Percentiles rank a stretch among this genome's conserved stretches.
These are phyloP conservation scores for Talpa occidentalis DNA, from an alignment of 2,113 vertebrate species.

Conservation along the genomic window DNA sequence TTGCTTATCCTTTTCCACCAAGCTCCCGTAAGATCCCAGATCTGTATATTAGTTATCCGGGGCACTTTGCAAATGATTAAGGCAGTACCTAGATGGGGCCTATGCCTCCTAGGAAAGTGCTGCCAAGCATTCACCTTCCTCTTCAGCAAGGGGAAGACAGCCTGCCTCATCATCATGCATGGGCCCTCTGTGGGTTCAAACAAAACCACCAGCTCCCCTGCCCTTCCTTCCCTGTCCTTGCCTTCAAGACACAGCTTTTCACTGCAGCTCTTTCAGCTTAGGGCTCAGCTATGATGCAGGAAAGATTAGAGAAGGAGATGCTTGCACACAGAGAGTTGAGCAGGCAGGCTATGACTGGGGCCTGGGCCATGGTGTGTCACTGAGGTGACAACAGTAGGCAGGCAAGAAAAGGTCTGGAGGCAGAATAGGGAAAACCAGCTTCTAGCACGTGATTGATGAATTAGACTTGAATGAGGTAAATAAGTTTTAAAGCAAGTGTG, in stretches of 20 bases:
- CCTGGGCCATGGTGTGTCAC: background rate
- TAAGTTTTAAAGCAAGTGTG: background rate
- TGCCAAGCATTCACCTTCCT: background rate
- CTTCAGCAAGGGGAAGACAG: background rate
- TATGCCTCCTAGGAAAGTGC: background rate
- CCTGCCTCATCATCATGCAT: background rate
- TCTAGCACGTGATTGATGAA: background rate
- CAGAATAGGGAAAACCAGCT: background rate
- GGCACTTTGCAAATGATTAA: background rate
- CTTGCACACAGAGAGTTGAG: background rate
- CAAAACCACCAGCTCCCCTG: background rate
- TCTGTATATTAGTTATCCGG: background rate
- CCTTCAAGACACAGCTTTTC: background rate
- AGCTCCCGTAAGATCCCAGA: background rate
- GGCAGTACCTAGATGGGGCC: background rate
- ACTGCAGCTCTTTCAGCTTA: background rate
- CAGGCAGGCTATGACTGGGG: background rate
- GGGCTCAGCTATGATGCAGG: background rate
- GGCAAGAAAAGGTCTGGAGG: background rate
- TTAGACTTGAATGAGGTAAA: background rate
- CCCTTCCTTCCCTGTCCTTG: background rate
- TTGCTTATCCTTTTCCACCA: background rate
- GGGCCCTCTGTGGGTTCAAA: background rate
- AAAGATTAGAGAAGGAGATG: background rate
- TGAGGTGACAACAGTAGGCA: accelerated